Evolutionary conservation across 2,888 invertebrate genomes (phyloP).

Genomic region (Opisthograptis luteolata): DNA sequence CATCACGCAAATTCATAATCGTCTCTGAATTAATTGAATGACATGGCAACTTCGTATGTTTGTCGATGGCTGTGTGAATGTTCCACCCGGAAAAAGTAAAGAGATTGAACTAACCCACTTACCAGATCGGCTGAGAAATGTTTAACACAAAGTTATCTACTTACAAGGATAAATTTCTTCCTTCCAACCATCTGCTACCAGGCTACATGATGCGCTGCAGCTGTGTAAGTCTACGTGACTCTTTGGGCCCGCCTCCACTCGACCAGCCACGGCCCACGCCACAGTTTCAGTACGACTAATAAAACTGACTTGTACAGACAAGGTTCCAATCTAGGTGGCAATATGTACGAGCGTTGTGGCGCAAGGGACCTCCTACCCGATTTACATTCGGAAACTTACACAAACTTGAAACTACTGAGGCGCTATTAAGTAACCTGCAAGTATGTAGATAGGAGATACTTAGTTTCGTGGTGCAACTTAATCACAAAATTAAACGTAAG

Average conservation of each 20-base stretch:
- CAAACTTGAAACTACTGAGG: slow-evolving; percentile 1
- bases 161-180: slow-evolving; percentile 10
- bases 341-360: slow-evolving; percentile 15
- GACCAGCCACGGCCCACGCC: neutral
- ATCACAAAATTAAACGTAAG: neutral
- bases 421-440: slow-evolving; percentile 7
- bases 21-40: too few species aligned
- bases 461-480: slow-evolving; percentile 1
- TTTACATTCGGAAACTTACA: slow-evolving; percentile 16
- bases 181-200: slow-evolving; percentile 11
- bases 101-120: too few species aligned
- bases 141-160: slow-evolving; percentile 25
- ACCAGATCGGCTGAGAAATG: too few species aligned
- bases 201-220: slow-evolving; percentile 16
- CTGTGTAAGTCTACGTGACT: slow-evolving; percentile 19
- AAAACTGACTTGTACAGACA: slow-evolving; percentile 3
- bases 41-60: too few species aligned
- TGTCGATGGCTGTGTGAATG: too few species aligned
- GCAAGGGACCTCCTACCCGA: slow-evolving; percentile 7
- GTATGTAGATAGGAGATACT: neutral
- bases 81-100: too few species aligned
- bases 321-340: slow-evolving; percentile 14
- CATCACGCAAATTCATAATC: too few species aligned
- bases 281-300: neutral
- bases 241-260: neutral